phyloP scores from a whole-genome alignment of 2,113 vertebrate species.

The Callionymus lyra region DNA sequence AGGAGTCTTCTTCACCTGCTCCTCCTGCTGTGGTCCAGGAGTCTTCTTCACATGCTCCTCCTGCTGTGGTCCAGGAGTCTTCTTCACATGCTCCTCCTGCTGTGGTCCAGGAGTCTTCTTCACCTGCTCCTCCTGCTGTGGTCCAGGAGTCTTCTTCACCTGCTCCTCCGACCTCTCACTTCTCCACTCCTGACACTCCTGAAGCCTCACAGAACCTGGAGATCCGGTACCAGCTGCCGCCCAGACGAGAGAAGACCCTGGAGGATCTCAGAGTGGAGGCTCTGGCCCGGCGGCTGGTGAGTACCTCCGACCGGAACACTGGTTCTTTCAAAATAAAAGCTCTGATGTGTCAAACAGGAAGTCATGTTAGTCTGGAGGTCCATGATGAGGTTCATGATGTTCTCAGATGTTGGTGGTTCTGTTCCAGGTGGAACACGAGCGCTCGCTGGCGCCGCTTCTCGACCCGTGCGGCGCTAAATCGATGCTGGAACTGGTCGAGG shows the following conservation, averaged over 20 bases:
- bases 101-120: conserved; percentile 18
- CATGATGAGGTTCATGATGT: too few species aligned
- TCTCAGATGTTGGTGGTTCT: too few species aligned
- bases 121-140: background rate
- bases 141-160: background rate
- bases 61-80: too few species aligned
- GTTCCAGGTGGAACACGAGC: conserved; percentile 68
- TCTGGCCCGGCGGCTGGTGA: conserved; percentile 75
- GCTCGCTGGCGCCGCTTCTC: conserved; percentile 78
- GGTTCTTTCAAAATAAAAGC: too few species aligned
- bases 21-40: conserved; percentile 41
- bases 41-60: too few species aligned
- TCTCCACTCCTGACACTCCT: background rate
- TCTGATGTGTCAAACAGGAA: too few species aligned
- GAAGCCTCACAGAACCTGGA: conserved; percentile 21
- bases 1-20: too few species aligned
- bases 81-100: too few species aligned
- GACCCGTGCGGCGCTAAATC: conserved; percentile 80
- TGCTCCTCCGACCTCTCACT: background rate
- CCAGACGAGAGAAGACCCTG: conserved; percentile 60
- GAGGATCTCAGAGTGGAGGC: conserved; percentile 77
- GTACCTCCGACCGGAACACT: conserved; percentile 1
- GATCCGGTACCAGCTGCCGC: conserved; percentile 41
- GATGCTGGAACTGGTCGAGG: conserved; percentile 86
- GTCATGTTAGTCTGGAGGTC: background rate